Evolutionary conservation across 2,888 invertebrate species (phyloP).

Genomic region (Drosophila anceps): DNA sequence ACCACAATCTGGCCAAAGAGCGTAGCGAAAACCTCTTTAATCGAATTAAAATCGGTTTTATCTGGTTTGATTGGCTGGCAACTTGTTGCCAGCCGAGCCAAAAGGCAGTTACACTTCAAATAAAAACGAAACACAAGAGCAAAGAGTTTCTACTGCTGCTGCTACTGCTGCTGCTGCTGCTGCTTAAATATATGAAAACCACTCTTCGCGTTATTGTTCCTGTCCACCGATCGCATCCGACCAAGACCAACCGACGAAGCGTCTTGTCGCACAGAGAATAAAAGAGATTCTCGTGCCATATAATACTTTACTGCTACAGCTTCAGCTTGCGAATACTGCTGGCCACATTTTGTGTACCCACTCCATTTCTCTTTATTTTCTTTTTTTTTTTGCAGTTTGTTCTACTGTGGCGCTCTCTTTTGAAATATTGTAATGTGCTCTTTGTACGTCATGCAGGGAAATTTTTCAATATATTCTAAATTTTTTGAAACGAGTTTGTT

Average conservation of each 20-base stretch:
- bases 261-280: slow-evolving; percentile 17
- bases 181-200: slow-evolving; percentile 29
- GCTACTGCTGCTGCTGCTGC: slow-evolving; percentile 4
- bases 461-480: neutral
- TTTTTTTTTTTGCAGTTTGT: neutral
- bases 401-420: slow-evolving; percentile 6
- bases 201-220: slow-evolving; percentile 21
- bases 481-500: slow-evolving; percentile 26
- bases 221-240: neutral
- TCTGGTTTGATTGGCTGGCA: slow-evolving; percentile 78
- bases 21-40: slow-evolving; percentile 75
- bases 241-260: slow-evolving; percentile 13
- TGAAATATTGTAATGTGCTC: neutral
- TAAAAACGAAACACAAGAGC: slow-evolving; percentile 14
- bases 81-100: slow-evolving; percentile 42
- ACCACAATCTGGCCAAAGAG: slow-evolving; percentile 58
- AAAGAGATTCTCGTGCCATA: slow-evolving; percentile 14
- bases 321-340: slow-evolving; percentile 8
- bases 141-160: slow-evolving; percentile 29
- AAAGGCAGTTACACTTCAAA: slow-evolving; percentile 39
- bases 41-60: slow-evolving; percentile 83
- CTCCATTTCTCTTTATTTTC: slow-evolving; percentile 5
- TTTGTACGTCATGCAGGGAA: neutral
- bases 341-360: neutral
- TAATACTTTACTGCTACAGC: slow-evolving; percentile 8